These are phyloP conservation scores for Pycnonotus jocosus DNA, from an alignment of 2,113 vertebrate genomes.

Conservation along the genomic window DNA sequence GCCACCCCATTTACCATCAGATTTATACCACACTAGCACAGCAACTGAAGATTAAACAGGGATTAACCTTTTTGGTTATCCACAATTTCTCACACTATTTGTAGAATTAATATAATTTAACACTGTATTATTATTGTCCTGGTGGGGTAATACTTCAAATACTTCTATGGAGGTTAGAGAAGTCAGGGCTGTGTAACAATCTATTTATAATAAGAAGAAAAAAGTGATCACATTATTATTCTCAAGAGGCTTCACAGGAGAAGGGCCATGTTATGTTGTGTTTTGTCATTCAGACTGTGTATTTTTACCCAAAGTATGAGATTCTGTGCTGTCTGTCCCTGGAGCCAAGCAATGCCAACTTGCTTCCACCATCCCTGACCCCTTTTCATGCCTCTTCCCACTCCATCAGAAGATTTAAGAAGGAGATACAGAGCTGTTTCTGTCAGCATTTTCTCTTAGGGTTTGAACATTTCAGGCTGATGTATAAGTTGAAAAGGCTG, in stretches of 20 bases:
- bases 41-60: neutral
- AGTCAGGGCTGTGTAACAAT: neutral
- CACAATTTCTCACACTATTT: neutral
- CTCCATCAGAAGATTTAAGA: neutral
- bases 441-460: neutral
- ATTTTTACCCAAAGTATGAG: neutral
- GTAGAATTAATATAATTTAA: conserved; percentile 21
- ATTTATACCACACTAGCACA: neutral
- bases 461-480: neutral
- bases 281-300: neutral
- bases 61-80: conserved; percentile 31
- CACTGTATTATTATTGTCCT: conserved; percentile 4
- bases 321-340: neutral
- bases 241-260: neutral
- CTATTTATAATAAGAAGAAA: neutral
- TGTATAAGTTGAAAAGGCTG: neutral
- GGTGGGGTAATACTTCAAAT: neutral
- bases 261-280: neutral
- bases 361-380: neutral
- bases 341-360: neutral
- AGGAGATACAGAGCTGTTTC: neutral
- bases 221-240: neutral
- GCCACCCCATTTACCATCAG: neutral
- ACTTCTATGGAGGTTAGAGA: neutral
- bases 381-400: neutral